A percentile compares a stretch with the other conserved stretches of the same genome.
These are phyloP conservation scores for Heterotis niloticus DNA, from an alignment of 2,113 vertebrate genomes.

Conservation along the genomic window DNA sequence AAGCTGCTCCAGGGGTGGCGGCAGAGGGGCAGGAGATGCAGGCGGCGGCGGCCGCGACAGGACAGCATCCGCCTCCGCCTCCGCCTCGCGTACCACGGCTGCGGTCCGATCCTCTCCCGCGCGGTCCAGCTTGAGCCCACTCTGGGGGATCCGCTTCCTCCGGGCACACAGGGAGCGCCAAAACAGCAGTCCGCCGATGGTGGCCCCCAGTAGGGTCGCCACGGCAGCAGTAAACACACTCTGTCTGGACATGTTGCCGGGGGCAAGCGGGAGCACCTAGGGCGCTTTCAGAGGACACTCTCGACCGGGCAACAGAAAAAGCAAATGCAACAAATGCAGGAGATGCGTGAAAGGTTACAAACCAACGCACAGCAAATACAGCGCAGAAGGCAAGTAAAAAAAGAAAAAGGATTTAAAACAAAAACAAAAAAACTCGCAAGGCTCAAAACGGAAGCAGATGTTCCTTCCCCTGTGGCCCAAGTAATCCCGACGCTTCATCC, in stretches of 20 bases:
- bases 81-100: slow-evolving; percentile 12
- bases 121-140: slow-evolving; percentile 34
- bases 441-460: no score
- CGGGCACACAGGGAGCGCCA: slow-evolving; percentile 68
- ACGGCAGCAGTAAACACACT: slow-evolving; percentile 68
- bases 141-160: slow-evolving; percentile 47
- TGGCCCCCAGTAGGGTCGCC: slow-evolving; percentile 72
- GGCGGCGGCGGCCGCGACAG: not conserved
- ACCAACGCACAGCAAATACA: no score
- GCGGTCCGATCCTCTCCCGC: slow-evolving; percentile 24
- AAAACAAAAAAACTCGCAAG: no score
- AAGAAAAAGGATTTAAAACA: no score
- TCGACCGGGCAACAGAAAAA: not conserved
- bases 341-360: no score
- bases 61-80: not conserved
- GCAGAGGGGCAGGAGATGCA: slow-evolving; percentile 20
- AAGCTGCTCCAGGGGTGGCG: slow-evolving; percentile 62
- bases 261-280: not conserved
- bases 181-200: slow-evolving; percentile 75
- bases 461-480: no score
- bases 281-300: not conserved
- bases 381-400: no score
- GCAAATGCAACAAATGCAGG: not conserved
- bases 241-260: slow-evolving; percentile 70
- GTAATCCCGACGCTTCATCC: no score